Evolutionary conservation across 2,888 invertebrate genomes (phyloP).

Genomic region (Lasius fuliginosus): DNA sequence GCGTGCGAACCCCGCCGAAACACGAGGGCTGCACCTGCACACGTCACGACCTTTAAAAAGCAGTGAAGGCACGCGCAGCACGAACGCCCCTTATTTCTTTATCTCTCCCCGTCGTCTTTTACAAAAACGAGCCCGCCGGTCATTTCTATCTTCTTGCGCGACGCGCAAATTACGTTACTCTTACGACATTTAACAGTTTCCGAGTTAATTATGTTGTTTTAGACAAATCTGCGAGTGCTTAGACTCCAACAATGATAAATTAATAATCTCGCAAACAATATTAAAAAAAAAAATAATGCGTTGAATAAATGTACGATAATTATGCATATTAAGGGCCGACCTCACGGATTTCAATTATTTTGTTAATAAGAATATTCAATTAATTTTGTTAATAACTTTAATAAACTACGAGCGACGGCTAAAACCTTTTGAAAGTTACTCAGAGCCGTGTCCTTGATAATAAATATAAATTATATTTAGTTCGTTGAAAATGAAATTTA

Average conservation of each 20-base stretch:
- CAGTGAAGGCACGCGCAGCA: conserved; percentile 73
- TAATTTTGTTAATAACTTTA: too few relatives aligned
- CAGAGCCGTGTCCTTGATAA: too few relatives aligned
- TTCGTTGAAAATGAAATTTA: too few relatives aligned
- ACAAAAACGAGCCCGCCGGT: background rate
- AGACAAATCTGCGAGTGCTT: background rate
- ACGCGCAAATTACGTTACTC: conserved; percentile 25
- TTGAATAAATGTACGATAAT: background rate
- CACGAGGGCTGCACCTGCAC: conserved; percentile 65
- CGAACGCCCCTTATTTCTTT: conserved; percentile 54
- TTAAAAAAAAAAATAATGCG: background rate
- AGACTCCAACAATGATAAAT: background rate
- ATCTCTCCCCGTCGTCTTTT: conserved; percentile 33
- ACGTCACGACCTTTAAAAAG: conserved; percentile 64
- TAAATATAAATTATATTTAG: too few relatives aligned
- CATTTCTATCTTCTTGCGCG: background rate
- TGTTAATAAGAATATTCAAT: too few relatives aligned
- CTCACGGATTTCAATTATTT: too few relatives aligned
- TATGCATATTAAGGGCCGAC: too few relatives aligned
- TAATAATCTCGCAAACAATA: background rate
- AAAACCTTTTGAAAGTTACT: too few relatives aligned
- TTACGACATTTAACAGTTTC: conserved; percentile 9
- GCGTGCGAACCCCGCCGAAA: conserved; percentile 72
- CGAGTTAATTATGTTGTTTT: conserved; percentile 10
- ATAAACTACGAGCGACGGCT: too few relatives aligned